phyloP scores from a whole-genome alignment of 2,888 invertebrate species.

The Tachina fera region DNA sequence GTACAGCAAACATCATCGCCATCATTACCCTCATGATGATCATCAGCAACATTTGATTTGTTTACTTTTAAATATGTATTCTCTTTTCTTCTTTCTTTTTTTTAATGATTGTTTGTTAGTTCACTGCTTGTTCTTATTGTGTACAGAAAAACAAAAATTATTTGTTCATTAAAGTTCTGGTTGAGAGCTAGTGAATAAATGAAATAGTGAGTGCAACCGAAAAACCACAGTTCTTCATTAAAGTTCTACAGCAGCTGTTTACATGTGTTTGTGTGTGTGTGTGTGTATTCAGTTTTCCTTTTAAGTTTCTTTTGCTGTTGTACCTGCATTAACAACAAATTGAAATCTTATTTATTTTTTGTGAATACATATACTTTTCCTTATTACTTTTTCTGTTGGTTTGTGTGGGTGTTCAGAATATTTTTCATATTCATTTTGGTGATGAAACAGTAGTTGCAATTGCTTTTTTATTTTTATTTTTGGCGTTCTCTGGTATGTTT shows the following conservation, averaged over 20 bases:
- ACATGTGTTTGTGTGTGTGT: too few relatives aligned
- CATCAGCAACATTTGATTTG: neutral
- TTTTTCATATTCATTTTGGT: constrained; percentile 60
- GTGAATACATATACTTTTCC: neutral
- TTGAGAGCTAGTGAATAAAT: constrained; percentile 17
- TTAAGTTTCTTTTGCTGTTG: constrained; percentile 12
- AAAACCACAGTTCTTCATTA: constrained; percentile 68
- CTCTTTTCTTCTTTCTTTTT: neutral
- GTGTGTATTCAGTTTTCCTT: neutral
- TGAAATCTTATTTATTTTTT: constrained; percentile 41
- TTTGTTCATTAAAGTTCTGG: constrained; percentile 57
- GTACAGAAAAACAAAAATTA: constrained; percentile 31
- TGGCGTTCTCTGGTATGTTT: constrained; percentile 8
- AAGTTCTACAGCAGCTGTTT: constrained; percentile 53
- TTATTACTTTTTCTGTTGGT: constrained; percentile 6
- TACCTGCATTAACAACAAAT: constrained; percentile 23
- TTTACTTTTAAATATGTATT: neutral
- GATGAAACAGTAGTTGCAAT: constrained; percentile 65
- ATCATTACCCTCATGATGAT: neutral
- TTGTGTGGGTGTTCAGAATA: constrained; percentile 5
- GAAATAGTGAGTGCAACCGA: constrained; percentile 50
- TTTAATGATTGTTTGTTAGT: constrained; percentile 10
- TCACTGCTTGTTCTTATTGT: constrained; percentile 6
- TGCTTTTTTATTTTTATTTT: constrained; percentile 55
- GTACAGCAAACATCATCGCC: neutral